A percentile compares a stretch with the other conserved stretches of the same genome.
Evolutionary conservation across 64 coral and sea anemone species (phyloP).

Genomic region (Actinia equina): DNA sequence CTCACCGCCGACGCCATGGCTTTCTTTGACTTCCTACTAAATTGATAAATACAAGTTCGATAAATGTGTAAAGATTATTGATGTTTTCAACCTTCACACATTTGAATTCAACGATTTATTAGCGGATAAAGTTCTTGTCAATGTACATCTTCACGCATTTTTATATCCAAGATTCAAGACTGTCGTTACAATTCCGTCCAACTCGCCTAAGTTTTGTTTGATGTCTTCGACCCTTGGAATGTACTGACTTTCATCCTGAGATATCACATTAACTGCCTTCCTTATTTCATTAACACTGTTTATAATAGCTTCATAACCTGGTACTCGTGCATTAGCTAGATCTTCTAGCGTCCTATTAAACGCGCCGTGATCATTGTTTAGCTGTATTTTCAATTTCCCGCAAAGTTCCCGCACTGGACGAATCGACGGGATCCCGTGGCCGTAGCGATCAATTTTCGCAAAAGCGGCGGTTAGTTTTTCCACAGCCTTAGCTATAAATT

Average conservation of each 20-base stretch:
- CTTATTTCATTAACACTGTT: slow-evolving; percentile 41
- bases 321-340: slow-evolving; percentile 32
- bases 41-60: no score
- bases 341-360: slow-evolving; percentile 76
- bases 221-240: slow-evolving; percentile 79
- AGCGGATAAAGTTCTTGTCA: no score
- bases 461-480: slow-evolving; percentile 72
- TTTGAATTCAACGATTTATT: no score
- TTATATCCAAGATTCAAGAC: slow-evolving; percentile 56
- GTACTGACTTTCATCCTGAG: slow-evolving; percentile 69
- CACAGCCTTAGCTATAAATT: slow-evolving; percentile 55
- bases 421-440: slow-evolving; percentile 80
- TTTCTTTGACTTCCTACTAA: no score
- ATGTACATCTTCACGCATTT: neutral
- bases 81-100: no score
- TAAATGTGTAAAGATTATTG: no score
- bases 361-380: slow-evolving; percentile 65
- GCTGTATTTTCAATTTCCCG: slow-evolving; percentile 67
- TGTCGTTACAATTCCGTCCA: slow-evolving; percentile 66
- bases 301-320: slow-evolving; percentile 52
- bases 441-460: slow-evolving; percentile 76
- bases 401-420: slow-evolving; percentile 82
- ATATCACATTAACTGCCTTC: slow-evolving; percentile 56
- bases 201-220: slow-evolving; percentile 70
- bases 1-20: no score